Evolutionary conservation across 2,797 vertebrate species (phyloP).

Genomic region (Esox lucius): DNA sequence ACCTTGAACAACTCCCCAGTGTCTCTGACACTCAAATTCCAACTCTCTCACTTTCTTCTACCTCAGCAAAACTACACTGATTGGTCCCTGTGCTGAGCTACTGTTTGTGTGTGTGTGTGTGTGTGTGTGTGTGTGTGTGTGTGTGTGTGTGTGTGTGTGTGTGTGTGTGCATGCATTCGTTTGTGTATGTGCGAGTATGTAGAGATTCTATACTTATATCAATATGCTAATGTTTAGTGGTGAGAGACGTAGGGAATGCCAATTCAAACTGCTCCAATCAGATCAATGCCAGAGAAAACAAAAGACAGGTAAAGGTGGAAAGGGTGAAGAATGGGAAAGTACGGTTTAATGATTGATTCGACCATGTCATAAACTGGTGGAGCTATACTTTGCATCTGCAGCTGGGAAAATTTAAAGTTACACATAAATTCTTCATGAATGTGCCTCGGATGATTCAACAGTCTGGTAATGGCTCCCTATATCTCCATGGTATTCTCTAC

Average conservation of each 20-base stretch:
- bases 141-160: not conserved
- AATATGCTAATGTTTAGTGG: not conserved
- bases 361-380: not conserved
- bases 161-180: conserved; percentile 26
- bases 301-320: not conserved
- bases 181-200: not conserved
- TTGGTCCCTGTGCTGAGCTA: conserved; percentile 65
- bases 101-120: conserved; percentile 26
- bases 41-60: conserved; percentile 24
- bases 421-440: not conserved
- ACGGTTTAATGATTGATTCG: not conserved
- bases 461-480: not conserved
- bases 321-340: not conserved
- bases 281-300: not conserved
- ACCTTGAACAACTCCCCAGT: conserved; percentile 56
- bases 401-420: not conserved
- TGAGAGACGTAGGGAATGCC: not conserved
- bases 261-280: not conserved
- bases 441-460: not conserved
- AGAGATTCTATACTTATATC: not conserved
- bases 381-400: not conserved
- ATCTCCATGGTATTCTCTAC: not conserved
- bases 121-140: conserved; percentile 21
- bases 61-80: conserved; percentile 64
- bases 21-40: conserved; percentile 21